Evolutionary conservation across 2,113 vertebrate species (phyloP).

Genomic region (Ploceus nigricollis): DNA sequence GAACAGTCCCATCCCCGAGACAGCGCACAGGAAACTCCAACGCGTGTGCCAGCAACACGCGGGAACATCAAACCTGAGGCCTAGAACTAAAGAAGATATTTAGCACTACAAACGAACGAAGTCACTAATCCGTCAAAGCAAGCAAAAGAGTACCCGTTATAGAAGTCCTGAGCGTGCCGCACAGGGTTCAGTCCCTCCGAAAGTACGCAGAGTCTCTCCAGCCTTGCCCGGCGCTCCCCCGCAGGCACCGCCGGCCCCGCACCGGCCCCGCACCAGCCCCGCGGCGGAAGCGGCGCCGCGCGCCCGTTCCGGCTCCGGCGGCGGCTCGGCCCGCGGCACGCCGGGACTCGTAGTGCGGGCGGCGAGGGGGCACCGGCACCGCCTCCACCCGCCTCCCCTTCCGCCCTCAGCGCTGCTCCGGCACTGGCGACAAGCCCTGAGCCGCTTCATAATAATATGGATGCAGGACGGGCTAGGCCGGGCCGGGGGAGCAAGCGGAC

Average conservation of each 20-base stretch:
- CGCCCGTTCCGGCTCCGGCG: neutral
- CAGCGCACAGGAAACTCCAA: neutral
- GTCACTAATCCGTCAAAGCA: too few species aligned
- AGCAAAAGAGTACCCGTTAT: neutral
- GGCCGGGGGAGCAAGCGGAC: too few species aligned
- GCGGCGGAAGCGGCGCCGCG: neutral
- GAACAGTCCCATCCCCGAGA: neutral
- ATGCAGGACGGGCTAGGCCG: neutral
- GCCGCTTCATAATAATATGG: fast-evolving
- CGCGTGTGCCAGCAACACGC: neutral
- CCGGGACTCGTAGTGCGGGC: neutral
- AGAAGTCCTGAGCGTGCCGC: neutral
- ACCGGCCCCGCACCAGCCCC: fast-evolving
- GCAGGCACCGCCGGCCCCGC: fast-evolving
- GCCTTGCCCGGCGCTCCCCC: fast-evolving
- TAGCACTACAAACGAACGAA: too few species aligned
- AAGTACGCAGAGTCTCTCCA: fast-evolving
- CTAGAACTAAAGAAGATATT: neutral
- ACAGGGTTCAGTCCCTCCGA: fast-evolving
- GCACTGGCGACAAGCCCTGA: fast-evolving
- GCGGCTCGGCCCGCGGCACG: neutral
- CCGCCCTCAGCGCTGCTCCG: too few species aligned
- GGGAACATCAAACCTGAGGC: fast-evolving
- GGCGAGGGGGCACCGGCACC: fast-evolving
- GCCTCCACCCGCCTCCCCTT: fast-evolving